Percentiles rank a stretch among this genome's conserved stretches.
These are phyloP conservation scores for Cydia amplana DNA, from an alignment of 1,140 invertebrate genomes.

Conservation along the genomic window DNA sequence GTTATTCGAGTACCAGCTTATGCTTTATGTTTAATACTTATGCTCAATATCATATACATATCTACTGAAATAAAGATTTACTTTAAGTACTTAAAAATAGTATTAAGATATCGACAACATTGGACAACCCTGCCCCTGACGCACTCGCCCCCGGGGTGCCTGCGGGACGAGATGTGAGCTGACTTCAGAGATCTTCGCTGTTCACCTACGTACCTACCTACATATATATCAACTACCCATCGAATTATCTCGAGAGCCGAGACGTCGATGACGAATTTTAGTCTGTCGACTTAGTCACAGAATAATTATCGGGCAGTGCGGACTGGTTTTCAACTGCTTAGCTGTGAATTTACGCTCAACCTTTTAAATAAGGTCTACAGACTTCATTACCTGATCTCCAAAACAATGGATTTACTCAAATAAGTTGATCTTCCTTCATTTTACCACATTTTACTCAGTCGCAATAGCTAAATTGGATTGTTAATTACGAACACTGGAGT, in stretches of 20 bases:
- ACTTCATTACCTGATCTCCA: no score
- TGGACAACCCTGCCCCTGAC: background rate
- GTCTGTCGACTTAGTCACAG: background rate
- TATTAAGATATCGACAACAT: background rate
- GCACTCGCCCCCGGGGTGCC: slow-evolving; percentile 7
- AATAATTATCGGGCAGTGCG: background rate
- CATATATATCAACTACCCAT: background rate
- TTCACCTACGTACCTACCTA: slow-evolving; percentile 42
- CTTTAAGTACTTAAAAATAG: no score
- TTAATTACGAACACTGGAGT: no score
- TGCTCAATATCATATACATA: no score
- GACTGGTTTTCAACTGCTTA: background rate
- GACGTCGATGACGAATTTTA: background rate
- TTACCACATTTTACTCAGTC: no score
- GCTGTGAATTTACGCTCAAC: background rate
- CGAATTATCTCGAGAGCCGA: background rate
- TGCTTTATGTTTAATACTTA: no score
- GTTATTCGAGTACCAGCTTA: no score
- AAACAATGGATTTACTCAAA: no score
- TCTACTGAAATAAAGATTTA: no score
- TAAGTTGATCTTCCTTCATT: no score
- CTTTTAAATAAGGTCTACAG: no score
- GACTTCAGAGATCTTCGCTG: slow-evolving; percentile 54
- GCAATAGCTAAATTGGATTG: no score
- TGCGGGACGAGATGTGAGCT: slow-evolving; percentile 53